Evolutionary conservation across 2,888 invertebrate genomes (phyloP).

Genomic region (Pandemis corylana): DNA sequence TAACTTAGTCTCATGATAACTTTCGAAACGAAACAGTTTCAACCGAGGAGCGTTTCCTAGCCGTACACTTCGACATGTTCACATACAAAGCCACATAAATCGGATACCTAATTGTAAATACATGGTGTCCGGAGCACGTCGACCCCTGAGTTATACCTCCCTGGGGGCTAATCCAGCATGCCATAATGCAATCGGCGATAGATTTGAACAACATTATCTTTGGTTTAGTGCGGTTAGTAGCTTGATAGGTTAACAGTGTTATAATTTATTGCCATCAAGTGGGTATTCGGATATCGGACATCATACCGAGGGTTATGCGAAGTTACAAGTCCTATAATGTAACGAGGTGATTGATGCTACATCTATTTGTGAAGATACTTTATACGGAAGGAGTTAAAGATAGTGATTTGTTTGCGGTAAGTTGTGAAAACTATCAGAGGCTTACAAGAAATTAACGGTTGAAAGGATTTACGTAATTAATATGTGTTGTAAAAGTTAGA

Average conservation of each 20-base stretch:
- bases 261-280: slow-evolving; percentile 7
- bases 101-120: slow-evolving; percentile 15
- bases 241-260: slow-evolving; percentile 15
- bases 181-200: slow-evolving; percentile 29
- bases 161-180: slow-evolving; percentile 48
- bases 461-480: too few relatives aligned
- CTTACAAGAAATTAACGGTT: too few relatives aligned
- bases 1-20: not conserved
- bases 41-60: not conserved
- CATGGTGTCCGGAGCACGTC: slow-evolving; percentile 34
- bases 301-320: not conserved
- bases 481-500: too few relatives aligned
- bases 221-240: slow-evolving; percentile 14
- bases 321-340: not conserved
- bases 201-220: slow-evolving; percentile 27
- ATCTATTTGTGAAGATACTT: not conserved
- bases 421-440: too few relatives aligned
- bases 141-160: slow-evolving; percentile 54
- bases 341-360: not conserved
- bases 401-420: too few relatives aligned
- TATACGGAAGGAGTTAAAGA: too few relatives aligned
- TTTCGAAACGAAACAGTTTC: not conserved
- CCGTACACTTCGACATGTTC: not conserved
- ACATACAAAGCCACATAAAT: slow-evolving; percentile 3
- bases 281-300: not conserved